These are phyloP conservation scores for Blomia tropicalis DNA, from an alignment of 2,888 invertebrate genomes.

Conservation along the genomic window DNA sequence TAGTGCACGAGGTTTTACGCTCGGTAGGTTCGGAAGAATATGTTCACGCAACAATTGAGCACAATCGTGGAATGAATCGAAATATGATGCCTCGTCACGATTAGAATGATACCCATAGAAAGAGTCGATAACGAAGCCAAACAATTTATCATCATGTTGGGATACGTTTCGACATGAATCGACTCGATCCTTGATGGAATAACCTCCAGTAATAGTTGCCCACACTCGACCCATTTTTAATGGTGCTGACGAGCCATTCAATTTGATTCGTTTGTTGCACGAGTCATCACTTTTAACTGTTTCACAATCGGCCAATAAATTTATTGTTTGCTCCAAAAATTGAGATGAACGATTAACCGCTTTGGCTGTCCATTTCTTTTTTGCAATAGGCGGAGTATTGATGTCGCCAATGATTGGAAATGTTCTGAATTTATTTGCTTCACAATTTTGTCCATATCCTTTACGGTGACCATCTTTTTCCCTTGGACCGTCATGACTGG, in stretches of 20 bases:
- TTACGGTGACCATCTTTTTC: conserved; percentile 1
- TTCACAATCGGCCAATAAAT: not conserved
- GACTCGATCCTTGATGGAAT: not conserved
- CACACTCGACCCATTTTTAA: not conserved
- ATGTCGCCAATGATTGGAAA: not conserved
- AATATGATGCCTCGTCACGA: not conserved
- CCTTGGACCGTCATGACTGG: not conserved
- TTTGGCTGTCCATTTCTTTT: not conserved
- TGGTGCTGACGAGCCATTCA: not conserved
- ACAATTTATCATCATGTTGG: not conserved
- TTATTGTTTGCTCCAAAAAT: not conserved
- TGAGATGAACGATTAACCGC: not conserved
- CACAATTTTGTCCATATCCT: not conserved
- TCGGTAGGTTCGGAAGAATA: conserved; percentile 42
- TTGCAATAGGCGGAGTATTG: conserved; percentile 2
- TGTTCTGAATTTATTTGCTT: not conserved
- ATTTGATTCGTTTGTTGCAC: not conserved
- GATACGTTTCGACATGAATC: not conserved
- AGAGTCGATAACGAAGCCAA: not conserved
- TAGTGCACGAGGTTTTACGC: conserved; percentile 51
- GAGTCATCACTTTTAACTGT: not conserved
- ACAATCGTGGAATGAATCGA: not conserved
- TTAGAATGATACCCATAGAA: not conserved
- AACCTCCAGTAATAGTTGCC: conserved; percentile 4
- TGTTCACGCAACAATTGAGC: not conserved